phyloP scores from a whole-genome alignment of 2,888 invertebrate genomes.

The Dendrolimus houi region DNA sequence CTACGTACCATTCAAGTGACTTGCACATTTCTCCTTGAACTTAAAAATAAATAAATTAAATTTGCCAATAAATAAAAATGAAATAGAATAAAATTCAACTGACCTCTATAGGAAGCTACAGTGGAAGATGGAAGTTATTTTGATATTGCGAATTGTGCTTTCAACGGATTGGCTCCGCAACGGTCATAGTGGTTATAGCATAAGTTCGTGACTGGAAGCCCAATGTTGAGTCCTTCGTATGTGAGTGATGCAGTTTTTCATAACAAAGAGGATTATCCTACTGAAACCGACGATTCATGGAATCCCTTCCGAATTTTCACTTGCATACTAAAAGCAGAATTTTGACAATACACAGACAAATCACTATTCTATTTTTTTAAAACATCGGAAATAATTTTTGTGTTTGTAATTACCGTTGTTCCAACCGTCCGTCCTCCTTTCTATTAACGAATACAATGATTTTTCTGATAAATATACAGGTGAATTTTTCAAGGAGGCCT shows the following conservation, averaged over 20 bases:
- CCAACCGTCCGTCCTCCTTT: too few species aligned
- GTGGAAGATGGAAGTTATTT: not conserved
- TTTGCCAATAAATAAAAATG: not conserved
- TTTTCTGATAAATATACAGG: too few species aligned
- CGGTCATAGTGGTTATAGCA: not conserved
- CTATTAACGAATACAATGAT: too few species aligned
- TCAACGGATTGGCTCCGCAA: slow-evolving; percentile 2
- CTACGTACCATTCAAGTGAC: too few species aligned
- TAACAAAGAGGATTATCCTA: not conserved
- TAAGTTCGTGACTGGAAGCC: slow-evolving; percentile 17
- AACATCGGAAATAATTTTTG: too few species aligned
- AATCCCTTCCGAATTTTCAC: not conserved
- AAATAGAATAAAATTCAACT: not conserved
- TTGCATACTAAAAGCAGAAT: not conserved
- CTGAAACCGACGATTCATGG: not conserved
- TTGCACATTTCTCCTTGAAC: too few species aligned
- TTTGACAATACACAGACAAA: too few species aligned
- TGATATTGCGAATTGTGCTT: not conserved
- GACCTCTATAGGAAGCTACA: not conserved
- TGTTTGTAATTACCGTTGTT: too few species aligned
- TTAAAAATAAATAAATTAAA: too few species aligned
- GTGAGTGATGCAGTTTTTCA: slow-evolving; percentile 3
- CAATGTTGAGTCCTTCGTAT: slow-evolving; percentile 10
- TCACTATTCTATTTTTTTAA: too few species aligned
- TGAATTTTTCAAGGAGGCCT: too few species aligned